Conservation (phyloP, 1,140 invertebrate genomes). For the Proales similis region DNA sequence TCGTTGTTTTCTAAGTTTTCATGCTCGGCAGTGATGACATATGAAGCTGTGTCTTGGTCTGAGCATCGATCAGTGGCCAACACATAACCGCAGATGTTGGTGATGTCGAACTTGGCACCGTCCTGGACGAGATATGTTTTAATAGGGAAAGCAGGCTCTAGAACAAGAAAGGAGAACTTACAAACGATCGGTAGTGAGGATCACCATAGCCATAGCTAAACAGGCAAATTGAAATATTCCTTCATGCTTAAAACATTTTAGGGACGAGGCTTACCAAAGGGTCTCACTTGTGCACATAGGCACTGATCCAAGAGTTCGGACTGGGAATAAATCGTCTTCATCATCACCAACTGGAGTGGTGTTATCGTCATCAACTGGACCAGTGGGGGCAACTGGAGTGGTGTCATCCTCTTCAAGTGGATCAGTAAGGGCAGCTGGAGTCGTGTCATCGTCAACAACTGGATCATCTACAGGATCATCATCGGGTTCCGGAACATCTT, state of each 20-base stretch:
- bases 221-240: no score
- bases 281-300: no score
- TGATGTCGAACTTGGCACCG: constrained; percentile 6
- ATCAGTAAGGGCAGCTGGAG: no score
- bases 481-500: no score
- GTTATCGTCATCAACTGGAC: no score
- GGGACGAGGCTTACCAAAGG: constrained; percentile 4
- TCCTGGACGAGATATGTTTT: constrained; percentile 8
- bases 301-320: no score
- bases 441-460: no score
- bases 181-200: constrained; percentile 34
- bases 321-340: no score
- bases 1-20: background rate
- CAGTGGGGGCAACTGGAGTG: no score
- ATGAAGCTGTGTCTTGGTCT: background rate
- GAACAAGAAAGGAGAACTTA: background rate
- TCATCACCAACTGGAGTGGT: no score
- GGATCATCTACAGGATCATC: no score
- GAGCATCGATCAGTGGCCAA: constrained; percentile 24
- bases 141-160: background rate
- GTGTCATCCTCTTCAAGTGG: no score
- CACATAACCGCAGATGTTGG: constrained; percentile 15
- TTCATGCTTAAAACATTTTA: constrained; percentile 3
- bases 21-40: constrained; percentile 14
- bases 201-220: constrained; percentile 31